A percentile compares a stretch with the other conserved stretches of the same genome.
phyloP scores from a whole-genome alignment of 2,113 vertebrate genomes.

The Hirundichthys speculiger region DNA sequence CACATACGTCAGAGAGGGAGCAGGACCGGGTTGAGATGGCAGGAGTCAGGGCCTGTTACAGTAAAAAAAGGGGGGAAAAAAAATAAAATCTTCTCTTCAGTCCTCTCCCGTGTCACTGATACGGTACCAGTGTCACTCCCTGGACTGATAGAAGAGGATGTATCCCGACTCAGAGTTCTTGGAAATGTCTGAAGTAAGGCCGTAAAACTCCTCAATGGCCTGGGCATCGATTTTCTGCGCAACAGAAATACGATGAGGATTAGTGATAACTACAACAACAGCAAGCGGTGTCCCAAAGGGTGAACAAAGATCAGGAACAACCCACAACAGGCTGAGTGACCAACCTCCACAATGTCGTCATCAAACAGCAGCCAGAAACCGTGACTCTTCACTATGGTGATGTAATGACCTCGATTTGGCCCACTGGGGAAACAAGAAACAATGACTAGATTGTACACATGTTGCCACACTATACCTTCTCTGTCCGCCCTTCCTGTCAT shows the following conservation, averaged over 20 bases:
- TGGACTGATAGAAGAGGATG: slow-evolving; percentile 99
- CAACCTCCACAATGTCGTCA: slow-evolving; percentile 97
- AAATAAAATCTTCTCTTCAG: slow-evolving; percentile 11
- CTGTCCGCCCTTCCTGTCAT: not conserved
- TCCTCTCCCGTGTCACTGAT: slow-evolving; percentile 21
- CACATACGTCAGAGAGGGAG: slow-evolving; percentile 60
- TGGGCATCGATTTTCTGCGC: slow-evolving; percentile 97
- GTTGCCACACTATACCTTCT: not conserved
- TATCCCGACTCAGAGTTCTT: slow-evolving; percentile 99
- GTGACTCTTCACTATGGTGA: slow-evolving; percentile 98
- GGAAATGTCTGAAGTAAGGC: slow-evolving; percentile 97
- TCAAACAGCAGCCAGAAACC: slow-evolving; percentile 98
- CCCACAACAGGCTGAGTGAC: slow-evolving; percentile 53
- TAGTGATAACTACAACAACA: not conserved
- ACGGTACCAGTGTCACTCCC: slow-evolving; percentile 88
- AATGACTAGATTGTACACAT: not conserved
- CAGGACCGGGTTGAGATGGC: slow-evolving; percentile 12
- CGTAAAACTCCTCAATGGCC: slow-evolving; percentile 98
- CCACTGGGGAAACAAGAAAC: slow-evolving; percentile 81
- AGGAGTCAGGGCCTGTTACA: slow-evolving; percentile 22
- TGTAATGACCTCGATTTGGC: slow-evolving; percentile 97
- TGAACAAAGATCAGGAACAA: not conserved
- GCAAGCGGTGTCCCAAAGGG: not conserved
- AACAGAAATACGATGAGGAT: not conserved
- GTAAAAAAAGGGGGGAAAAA: not conserved